Conservation (phyloP, 2,113 vertebrate species). For the Oxyura jamaicensis region DNA sequence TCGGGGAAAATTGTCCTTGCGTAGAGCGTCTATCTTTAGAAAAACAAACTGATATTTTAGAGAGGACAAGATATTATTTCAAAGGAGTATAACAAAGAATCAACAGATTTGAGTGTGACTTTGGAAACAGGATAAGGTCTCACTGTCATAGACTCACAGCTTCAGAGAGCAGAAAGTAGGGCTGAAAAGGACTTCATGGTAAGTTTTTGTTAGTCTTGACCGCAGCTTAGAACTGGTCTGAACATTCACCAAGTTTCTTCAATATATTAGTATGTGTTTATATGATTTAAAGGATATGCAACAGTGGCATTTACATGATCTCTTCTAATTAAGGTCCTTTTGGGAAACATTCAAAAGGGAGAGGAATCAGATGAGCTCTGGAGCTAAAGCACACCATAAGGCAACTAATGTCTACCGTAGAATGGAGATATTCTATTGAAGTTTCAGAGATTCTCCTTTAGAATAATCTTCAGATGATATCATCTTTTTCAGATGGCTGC, state of each 20-base stretch:
- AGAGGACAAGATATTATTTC: background rate
- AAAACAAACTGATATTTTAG: background rate
- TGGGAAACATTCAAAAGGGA: background rate
- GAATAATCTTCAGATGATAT: background rate
- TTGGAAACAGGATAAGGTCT: background rate
- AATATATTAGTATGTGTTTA: background rate
- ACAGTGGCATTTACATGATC: background rate
- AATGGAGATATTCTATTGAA: background rate
- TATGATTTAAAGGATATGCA: background rate
- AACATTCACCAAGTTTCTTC: background rate
- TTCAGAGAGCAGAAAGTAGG: background rate
- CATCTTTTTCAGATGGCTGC: background rate
- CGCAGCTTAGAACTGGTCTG: background rate
- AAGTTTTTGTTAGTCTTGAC: conserved; percentile 10
- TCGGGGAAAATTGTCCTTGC: background rate
- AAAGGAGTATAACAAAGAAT: background rate
- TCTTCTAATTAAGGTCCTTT: background rate
- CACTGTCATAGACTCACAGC: background rate
- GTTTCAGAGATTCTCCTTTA: background rate
- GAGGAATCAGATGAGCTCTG: background rate
- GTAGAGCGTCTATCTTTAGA: fast-evolving
- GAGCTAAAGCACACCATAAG: background rate
- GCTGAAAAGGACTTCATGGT: background rate
- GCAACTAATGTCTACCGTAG: background rate
- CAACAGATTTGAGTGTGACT: background rate